A percentile compares a stretch with the other conserved stretches of the same genome.
phyloP scores from a whole-genome alignment of 2,113 vertebrate species.

The Triplophysa rosa region DNA sequence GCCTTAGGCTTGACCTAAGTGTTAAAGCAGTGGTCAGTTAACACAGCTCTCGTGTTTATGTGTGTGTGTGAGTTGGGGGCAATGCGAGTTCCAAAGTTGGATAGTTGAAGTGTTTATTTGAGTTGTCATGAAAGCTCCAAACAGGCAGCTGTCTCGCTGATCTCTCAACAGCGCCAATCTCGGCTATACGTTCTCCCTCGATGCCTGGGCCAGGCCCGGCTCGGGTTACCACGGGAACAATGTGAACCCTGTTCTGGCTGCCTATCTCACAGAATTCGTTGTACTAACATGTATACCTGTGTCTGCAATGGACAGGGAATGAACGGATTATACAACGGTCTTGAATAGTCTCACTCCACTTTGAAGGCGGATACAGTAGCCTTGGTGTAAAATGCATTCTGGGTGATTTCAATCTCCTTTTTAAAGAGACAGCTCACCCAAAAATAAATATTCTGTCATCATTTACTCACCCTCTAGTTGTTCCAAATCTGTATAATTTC shows the following conservation, averaged over 20 bases:
- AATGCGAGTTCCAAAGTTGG: conserved; percentile 41
- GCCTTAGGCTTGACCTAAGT: conserved; percentile 13
- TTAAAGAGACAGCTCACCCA: too few species aligned
- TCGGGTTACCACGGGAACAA: conserved; percentile 52
- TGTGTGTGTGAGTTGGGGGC: conserved; percentile 13
- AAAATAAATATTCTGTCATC: too few species aligned
- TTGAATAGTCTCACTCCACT: conserved; percentile 47
- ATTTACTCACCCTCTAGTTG: too few species aligned
- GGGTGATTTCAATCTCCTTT: neutral
- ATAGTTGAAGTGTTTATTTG: conserved; percentile 52
- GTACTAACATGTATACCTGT: conserved; percentile 52
- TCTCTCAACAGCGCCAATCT: conserved; percentile 47
- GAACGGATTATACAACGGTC: conserved; percentile 45
- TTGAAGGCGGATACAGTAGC: conserved; percentile 20
- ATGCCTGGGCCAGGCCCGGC: conserved; percentile 32
- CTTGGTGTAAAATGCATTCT: conserved; percentile 10
- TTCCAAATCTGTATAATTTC: too few species aligned
- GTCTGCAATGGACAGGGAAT: conserved; percentile 41
- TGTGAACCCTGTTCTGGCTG: conserved; percentile 50
- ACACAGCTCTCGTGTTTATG: conserved; percentile 9
- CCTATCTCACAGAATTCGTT: conserved; percentile 41
- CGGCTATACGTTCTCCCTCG: conserved; percentile 32
- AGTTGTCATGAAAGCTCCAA: conserved; percentile 49
- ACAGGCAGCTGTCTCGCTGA: conserved; percentile 53
- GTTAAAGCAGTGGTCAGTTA: conserved; percentile 25